These are phyloP conservation scores for Stenolophus ochropezus DNA, from an alignment of 2,888 invertebrate species.

Conservation along the genomic window DNA sequence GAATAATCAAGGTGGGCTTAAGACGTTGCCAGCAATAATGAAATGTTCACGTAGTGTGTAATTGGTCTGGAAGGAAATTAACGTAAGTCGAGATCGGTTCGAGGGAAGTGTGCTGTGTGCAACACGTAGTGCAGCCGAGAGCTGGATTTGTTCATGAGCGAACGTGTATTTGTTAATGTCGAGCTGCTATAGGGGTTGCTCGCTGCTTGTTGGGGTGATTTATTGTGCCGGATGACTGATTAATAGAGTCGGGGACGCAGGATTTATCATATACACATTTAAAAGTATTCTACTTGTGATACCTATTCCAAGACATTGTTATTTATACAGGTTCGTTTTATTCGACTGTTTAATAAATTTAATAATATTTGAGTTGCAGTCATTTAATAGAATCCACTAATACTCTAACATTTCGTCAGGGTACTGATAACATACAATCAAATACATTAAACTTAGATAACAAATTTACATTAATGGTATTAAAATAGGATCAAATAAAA, in stretches of 20 bases:
- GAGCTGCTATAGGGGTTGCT: background rate
- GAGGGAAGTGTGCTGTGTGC: background rate
- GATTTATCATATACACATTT: background rate
- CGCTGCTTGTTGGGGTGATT: background rate
- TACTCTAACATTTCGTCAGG: too few relatives aligned
- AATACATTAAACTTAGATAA: too few relatives aligned
- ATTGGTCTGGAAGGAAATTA: conserved; percentile 46
- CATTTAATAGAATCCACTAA: too few relatives aligned
- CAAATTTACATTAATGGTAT: too few relatives aligned
- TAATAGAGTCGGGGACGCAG: background rate
- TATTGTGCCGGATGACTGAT: conserved; percentile 3
- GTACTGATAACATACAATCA: too few relatives aligned
- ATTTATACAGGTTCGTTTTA: too few relatives aligned
- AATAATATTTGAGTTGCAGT: too few relatives aligned
- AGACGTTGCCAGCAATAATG: conserved; percentile 47
- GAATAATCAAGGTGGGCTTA: conserved; percentile 43
- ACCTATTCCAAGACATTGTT: too few relatives aligned
- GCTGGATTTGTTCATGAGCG: conserved; percentile 13
- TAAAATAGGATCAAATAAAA: too few relatives aligned
- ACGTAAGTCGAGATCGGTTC: conserved; percentile 4
- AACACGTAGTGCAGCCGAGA: background rate
- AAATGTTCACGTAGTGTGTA: conserved; percentile 58
- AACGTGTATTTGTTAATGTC: conserved; percentile 20
- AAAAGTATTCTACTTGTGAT: too few relatives aligned
- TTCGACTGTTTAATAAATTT: too few relatives aligned